Conservation (phyloP, 2,113 vertebrate genomes). For the Peromyscus californicus region DNA sequence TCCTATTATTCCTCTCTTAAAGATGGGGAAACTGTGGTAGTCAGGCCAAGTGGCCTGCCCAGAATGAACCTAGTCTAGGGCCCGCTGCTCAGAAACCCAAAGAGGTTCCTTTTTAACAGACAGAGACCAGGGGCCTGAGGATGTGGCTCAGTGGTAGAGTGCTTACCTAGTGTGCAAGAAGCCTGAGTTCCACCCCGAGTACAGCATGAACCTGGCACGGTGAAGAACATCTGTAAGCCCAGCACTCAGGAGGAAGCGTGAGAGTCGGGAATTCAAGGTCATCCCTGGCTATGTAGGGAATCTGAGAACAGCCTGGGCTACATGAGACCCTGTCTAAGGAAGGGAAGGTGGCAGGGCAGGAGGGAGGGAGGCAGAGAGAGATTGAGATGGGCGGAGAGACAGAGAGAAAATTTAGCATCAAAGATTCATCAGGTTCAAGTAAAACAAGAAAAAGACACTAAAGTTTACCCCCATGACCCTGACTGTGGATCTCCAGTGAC, state of each 20-base stretch:
- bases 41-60: neutral
- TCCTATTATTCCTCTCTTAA: neutral
- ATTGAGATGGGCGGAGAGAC: neutral
- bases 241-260: neutral
- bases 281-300: neutral
- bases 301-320: neutral
- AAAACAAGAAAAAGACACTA: accelerated
- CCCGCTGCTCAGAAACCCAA: neutral
- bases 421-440: neutral
- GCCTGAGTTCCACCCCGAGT: neutral
- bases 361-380: neutral
- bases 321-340: neutral
- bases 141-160: neutral
- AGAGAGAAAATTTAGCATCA: neutral
- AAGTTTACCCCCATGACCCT: neutral
- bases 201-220: neutral
- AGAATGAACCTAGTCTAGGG: neutral
- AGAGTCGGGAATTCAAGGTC: neutral
- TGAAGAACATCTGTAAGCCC: no score
- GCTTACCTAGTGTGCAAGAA: neutral
- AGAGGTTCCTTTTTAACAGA: neutral
- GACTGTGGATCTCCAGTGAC: neutral
- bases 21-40: neutral
- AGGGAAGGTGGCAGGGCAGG: neutral
- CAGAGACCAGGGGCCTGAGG: neutral